Base-by-base conservation (phyloP, 2,888 invertebrate genomes). In the Andrena trimmerana region DNA sequence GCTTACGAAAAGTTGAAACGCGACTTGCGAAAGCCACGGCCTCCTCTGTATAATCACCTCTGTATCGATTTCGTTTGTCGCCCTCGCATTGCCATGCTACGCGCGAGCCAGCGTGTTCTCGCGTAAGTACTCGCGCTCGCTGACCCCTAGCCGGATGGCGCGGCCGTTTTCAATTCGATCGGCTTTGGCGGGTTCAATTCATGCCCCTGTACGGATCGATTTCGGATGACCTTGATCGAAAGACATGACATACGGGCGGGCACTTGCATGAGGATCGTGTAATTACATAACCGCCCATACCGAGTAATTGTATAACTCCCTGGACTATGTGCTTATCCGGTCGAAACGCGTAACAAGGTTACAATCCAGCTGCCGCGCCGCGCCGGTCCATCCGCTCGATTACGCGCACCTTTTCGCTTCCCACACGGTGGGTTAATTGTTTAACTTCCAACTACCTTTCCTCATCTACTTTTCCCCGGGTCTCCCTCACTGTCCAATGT, bases 261-360 rank as follows among this genome's bases (percentile, higher is more conserved):
- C 81, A 48, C 36, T 36, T 66, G 60, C 67, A 57, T n/a, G 33
- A 20, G 67, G 36, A 79, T 59, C 74, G 69, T 59, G 52, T 20
- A 84, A 84, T 87, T 86, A 81, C 75, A 68, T 87, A 87, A 87
- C 77, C 72, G 57, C 31, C 54, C 57, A 52, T 66, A 42, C 24
- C 60, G 36, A 7, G 7, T 42, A 59, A 75, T 87, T 87, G 72
- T 74, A 86, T 88, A 87, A 87, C 60, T 52, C 59, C 65, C 52
- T 36, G 48, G 68, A 27, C 76, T 83, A 81, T 60, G 42, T 63
- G 83, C 65, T 63, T 76, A 70, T n/a, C 73, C 76, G 73, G 73
- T 66, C 52, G 78, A 66, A 81, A 85, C 78, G 73, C 66, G 33
- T 83, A 87, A 78, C 86, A 86, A 87, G 85, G 73, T 83, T 87